Conservation (phyloP, 53 echinoderm and acorn worm species). For the Astropecten irregularis region DNA sequence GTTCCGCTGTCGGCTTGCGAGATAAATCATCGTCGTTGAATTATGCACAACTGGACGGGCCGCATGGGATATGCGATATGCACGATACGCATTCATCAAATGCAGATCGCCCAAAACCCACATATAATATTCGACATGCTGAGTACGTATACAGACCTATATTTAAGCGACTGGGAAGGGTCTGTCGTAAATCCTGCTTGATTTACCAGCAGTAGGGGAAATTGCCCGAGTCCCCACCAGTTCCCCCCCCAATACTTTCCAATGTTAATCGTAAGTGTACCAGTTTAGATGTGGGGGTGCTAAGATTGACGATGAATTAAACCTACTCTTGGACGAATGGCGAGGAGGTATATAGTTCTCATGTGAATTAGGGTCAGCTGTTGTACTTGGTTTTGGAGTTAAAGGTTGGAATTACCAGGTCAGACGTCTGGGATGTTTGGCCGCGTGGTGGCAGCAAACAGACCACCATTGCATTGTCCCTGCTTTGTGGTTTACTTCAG, state of each 20-base stretch:
- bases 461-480: too few species aligned
- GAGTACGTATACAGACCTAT: neutral
- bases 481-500: too few species aligned
- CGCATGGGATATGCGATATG: neutral
- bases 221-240: too few species aligned
- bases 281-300: too few species aligned
- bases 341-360: constrained; percentile 34
- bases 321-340: constrained; percentile 25
- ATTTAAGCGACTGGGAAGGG: too few species aligned
- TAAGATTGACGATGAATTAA: too few species aligned
- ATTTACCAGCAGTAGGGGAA: constrained; percentile 36
- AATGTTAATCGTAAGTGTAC: too few species aligned
- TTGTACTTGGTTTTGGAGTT: neutral
- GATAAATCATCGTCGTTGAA: neutral
- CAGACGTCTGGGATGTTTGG: neutral
- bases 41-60: too few species aligned
- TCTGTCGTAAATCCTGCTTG: constrained; percentile 30
- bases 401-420: too few species aligned
- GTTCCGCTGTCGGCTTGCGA: neutral
- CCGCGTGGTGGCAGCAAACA: constrained; percentile 47
- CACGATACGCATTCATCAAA: constrained; percentile 17
- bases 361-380: constrained; percentile 6
- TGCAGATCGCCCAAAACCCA: neutral
- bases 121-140: neutral
- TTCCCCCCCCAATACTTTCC: too few species aligned